Conservation (phyloP, 2,797 vertebrate genomes). For the Acrossocheilus fasciatus region DNA sequence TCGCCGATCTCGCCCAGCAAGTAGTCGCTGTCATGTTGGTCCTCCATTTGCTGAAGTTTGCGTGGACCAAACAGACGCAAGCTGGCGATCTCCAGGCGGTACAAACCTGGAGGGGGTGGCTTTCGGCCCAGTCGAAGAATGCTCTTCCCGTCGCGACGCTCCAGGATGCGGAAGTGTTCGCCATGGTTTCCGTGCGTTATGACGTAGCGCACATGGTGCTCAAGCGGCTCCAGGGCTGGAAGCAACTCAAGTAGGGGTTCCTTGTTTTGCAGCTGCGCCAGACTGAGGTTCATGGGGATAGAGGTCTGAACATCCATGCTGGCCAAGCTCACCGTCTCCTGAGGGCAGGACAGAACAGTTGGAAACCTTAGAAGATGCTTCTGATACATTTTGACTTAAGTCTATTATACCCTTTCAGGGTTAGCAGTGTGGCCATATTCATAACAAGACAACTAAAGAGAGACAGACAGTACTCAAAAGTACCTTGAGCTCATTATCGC, state of each 20-base stretch:
- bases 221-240: slow-evolving; percentile 86
- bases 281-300: slow-evolving; percentile 85
- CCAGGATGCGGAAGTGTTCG: slow-evolving; percentile 87
- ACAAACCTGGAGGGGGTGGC: slow-evolving; percentile 80
- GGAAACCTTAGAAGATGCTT: neutral
- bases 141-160: slow-evolving; percentile 85
- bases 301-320: slow-evolving; percentile 86
- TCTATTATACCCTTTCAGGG: neutral
- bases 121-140: slow-evolving; percentile 83
- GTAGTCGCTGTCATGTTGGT: slow-evolving; percentile 87
- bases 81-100: slow-evolving; percentile 89
- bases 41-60: slow-evolving; percentile 82
- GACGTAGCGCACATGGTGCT: slow-evolving; percentile 84
- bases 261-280: slow-evolving; percentile 80
- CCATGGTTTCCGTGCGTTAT: slow-evolving; percentile 84
- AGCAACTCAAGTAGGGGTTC: slow-evolving; percentile 89
- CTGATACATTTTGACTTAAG: neutral
- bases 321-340: slow-evolving; percentile 85
- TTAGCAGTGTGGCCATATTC: neutral
- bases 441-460: neutral
- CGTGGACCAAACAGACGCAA: slow-evolving; percentile 81
- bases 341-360: neutral
- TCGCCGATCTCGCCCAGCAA: slow-evolving; percentile 85
- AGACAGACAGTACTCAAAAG: slow-evolving; percentile 53
- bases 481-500: slow-evolving; percentile 76